A percentile compares a stretch with the other conserved stretches of the same genome.
Evolutionary conservation across 1,140 invertebrate species (phyloP).

Genomic region (Hyposmocoma kahamanoa): DNA sequence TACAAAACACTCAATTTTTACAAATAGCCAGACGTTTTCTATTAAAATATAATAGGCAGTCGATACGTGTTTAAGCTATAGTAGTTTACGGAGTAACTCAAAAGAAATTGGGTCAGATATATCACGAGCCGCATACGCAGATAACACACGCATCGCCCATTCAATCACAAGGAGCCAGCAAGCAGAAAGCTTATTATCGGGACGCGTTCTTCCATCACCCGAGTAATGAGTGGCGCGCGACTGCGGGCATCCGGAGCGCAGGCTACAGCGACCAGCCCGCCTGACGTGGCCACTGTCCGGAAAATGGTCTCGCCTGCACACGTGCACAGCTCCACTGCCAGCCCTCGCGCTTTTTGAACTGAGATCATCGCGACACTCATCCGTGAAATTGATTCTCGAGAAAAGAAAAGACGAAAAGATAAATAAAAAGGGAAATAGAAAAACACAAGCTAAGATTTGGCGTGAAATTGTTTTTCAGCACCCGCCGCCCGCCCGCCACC

Average conservation of each 20-base stretch:
- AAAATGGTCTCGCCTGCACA: conserved; percentile 25
- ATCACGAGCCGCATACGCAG: conserved; percentile 34
- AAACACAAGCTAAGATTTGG: conserved; percentile 73
- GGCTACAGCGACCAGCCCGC: conserved; percentile 2
- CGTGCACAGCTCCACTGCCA: conserved; percentile 33
- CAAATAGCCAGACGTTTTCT: too few species aligned
- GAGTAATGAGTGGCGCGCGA: conserved; percentile 33
- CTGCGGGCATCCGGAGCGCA: not conserved
- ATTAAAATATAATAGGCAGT: conserved; percentile 18
- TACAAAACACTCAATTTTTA: not conserved
- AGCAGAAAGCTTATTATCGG: conserved; percentile 57
- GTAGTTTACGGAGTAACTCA: conserved; percentile 26
- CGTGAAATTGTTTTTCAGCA: conserved; percentile 72
- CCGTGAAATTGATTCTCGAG: conserved; percentile 73
- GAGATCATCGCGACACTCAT: conserved; percentile 70
- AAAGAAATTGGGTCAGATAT: conserved; percentile 47
- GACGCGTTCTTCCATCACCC: conserved; percentile 40
- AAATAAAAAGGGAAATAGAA: conserved; percentile 74
- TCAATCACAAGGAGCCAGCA: conserved; percentile 52
- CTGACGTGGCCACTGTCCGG: not conserved
- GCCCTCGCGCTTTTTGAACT: conserved; percentile 66
- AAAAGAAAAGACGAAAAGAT: conserved; percentile 72
- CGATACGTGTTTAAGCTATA: conserved; percentile 10
- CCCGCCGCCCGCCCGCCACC: conserved; percentile 51
- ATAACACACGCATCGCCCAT: conserved; percentile 58